These are phyloP conservation scores for Lineus longissimus DNA, from an alignment of 1,140 invertebrate species.

Conservation along the genomic window DNA sequence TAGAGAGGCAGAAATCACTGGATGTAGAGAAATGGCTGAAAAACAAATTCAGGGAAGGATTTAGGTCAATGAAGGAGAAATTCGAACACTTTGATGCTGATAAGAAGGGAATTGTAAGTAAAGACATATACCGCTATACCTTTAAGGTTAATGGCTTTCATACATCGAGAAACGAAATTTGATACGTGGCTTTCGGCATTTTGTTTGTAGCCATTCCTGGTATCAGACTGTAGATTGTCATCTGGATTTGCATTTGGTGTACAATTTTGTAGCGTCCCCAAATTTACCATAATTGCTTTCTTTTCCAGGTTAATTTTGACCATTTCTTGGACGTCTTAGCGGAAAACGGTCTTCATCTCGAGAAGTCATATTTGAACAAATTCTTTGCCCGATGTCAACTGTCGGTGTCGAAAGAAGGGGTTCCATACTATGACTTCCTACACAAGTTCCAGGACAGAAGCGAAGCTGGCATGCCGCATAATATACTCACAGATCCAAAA, in stretches of 20 bases:
- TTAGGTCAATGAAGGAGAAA: constrained; percentile 42
- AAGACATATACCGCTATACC: too few species aligned
- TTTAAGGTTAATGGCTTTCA: too few species aligned
- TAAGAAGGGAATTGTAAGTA: constrained; percentile 41
- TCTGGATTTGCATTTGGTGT: too few species aligned
- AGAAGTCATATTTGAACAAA: constrained; percentile 43
- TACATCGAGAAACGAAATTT: too few species aligned
- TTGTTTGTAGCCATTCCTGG: too few species aligned
- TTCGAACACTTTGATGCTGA: constrained; percentile 47
- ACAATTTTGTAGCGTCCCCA: too few species aligned
- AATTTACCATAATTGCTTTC: too few species aligned
- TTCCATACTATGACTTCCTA: constrained; percentile 49
- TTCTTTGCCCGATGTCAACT: constrained; percentile 49
- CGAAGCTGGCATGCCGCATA: constrained; percentile 49
- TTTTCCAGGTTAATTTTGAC: constrained; percentile 40
- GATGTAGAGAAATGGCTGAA: constrained; percentile 52
- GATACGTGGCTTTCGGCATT: too few species aligned
- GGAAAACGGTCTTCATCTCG: constrained; percentile 42
- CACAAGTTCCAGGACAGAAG: constrained; percentile 51
- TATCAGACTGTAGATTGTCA: too few species aligned
- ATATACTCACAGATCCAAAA: constrained; percentile 46
- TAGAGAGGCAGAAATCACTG: constrained; percentile 40
- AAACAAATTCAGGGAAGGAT: constrained; percentile 53
- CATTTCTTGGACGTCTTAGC: constrained; percentile 43
- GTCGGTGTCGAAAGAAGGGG: constrained; percentile 30